Percentiles rank a stretch among this genome's conserved stretches.
These are phyloP conservation scores for Hemistola chrysoprasaria DNA, from an alignment of 2,888 invertebrate genomes.

Conservation along the genomic window DNA sequence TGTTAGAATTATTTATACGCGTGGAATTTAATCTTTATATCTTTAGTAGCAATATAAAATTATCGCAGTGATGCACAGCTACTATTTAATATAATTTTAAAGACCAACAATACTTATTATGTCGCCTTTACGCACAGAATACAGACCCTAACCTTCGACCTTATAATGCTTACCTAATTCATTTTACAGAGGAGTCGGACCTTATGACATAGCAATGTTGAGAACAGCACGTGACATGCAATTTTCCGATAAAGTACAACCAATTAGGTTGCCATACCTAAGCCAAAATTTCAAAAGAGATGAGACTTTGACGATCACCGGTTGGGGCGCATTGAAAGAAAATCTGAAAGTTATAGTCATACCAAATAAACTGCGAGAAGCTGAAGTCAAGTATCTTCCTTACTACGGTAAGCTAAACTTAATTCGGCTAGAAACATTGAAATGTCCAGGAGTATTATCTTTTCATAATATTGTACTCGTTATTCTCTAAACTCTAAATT, in stretches of 20 bases:
- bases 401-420: constrained; percentile 58
- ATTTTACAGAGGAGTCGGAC: constrained; percentile 61
- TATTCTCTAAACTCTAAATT: not conserved
- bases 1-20: no score
- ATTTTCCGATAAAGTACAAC: constrained; percentile 38
- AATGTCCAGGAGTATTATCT: no score
- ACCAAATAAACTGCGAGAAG: constrained; percentile 70
- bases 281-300: constrained; percentile 15
- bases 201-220: constrained; percentile 81
- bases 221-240: constrained; percentile 50
- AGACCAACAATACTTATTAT: no score
- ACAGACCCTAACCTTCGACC: no score
- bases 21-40: no score
- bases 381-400: constrained; percentile 59
- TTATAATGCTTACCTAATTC: no score
- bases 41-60: no score
- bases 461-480: no score
- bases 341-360: constrained; percentile 57
- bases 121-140: no score
- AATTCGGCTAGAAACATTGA: no score
- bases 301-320: constrained; percentile 56
- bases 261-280: constrained; percentile 43
- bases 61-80: no score
- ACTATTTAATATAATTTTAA: no score
- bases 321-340: constrained; percentile 76